Conservation (phyloP, 2,113 vertebrate genomes). For the Thymallus thymallus region DNA sequence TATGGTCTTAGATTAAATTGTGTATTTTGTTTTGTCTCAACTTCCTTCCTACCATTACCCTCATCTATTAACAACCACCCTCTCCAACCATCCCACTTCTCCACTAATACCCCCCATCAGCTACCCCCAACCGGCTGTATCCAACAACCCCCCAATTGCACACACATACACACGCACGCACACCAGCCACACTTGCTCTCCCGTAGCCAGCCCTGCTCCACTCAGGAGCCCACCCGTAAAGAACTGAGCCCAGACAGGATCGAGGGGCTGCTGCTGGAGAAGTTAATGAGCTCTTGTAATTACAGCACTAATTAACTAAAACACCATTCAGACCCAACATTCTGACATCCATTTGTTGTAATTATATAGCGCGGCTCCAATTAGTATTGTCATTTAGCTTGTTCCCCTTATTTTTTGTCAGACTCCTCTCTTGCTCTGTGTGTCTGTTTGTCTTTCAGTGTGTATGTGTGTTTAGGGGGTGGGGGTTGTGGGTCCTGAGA, state of each 20-base stretch:
- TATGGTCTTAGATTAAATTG: no score
- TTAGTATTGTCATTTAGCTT: slow-evolving; percentile 80
- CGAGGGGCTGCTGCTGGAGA: slow-evolving; percentile 64
- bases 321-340: slow-evolving; percentile 84
- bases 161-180: slow-evolving; percentile 24
- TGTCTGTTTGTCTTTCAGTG: slow-evolving; percentile 5
- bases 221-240: slow-evolving; percentile 65
- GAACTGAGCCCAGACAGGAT: slow-evolving; percentile 62
- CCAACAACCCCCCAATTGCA: slow-evolving; percentile 14
- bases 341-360: slow-evolving; percentile 84
- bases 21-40: no score
- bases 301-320: slow-evolving; percentile 86
- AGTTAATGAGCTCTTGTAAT: slow-evolving; percentile 84
- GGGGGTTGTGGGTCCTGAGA: slow-evolving; percentile 9
- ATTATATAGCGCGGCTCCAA: slow-evolving; percentile 79
- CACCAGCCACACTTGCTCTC: slow-evolving; percentile 19
- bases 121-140: slow-evolving; percentile 9
- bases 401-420: slow-evolving; percentile 69
- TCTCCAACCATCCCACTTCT: slow-evolving; percentile 41
- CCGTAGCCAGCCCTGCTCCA: slow-evolving; percentile 15
- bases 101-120: slow-evolving; percentile 49
- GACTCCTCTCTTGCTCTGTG: slow-evolving; percentile 34
- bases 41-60: no score
- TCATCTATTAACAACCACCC: neutral
- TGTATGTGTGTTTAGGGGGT: slow-evolving; percentile 4